A percentile compares a stretch with the other conserved stretches of the same genome.
Evolutionary conservation across 2,888 invertebrate genomes (phyloP).

Genomic region (Meandrusa payeni): DNA sequence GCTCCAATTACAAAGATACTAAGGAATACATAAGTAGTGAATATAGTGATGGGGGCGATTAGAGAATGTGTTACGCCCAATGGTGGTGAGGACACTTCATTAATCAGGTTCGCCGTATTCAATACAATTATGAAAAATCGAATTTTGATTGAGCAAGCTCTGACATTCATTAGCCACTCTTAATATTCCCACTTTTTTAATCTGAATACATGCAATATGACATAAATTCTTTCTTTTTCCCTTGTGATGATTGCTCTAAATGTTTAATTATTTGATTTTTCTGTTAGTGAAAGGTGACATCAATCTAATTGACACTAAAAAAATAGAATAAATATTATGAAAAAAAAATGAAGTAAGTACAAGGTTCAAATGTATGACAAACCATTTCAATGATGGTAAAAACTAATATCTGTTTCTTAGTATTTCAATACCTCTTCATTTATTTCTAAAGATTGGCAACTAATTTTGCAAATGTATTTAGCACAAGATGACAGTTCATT

Average conservation of each 20-base stretch:
- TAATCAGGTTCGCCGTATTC: constrained; percentile 56
- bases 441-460: no score
- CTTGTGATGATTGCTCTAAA: no score
- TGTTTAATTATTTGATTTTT: no score
- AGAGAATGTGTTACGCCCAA: constrained; percentile 49
- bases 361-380: no score
- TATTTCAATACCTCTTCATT: no score
- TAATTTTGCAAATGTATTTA: no score
- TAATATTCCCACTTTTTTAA: constrained; percentile 20
- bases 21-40: constrained; percentile 51
- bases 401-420: no score
- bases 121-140: constrained; percentile 50
- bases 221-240: no score
- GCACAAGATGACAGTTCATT: no score
- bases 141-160: constrained; percentile 45
- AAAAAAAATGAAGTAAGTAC: no score
- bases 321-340: neutral
- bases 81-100: constrained; percentile 49
- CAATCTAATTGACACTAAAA: neutral
- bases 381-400: no score
- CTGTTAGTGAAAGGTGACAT: neutral
- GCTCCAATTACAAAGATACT: constrained; percentile 41
- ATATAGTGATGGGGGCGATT: constrained; percentile 50
- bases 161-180: constrained; percentile 47
- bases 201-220: no score